Percentiles rank a stretch among this genome's conserved stretches.
Conservation (phyloP, 2,888 invertebrate species). For the Caenorhabditis sp. region DNA sequence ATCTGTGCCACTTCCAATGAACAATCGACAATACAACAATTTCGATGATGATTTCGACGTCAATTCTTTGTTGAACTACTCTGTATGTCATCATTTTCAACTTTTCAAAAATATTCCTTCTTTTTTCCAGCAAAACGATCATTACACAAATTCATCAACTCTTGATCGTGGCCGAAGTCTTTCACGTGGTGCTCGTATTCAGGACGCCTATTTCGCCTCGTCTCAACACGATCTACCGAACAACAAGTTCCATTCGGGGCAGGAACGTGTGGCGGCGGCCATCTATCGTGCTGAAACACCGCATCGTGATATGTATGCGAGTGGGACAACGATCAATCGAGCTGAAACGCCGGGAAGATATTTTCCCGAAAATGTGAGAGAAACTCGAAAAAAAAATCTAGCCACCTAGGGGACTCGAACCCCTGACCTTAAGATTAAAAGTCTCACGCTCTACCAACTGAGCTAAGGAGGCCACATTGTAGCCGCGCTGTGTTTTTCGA, state of each 20-base stretch:
- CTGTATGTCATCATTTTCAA: slow-evolving; percentile 7
- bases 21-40: slow-evolving; percentile 10
- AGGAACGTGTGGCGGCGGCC: slow-evolving; percentile 59
- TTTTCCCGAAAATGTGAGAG: slow-evolving; percentile 47
- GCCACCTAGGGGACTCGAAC: slow-evolving; percentile 49
- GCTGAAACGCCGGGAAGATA: slow-evolving; percentile 52
- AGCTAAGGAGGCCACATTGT: slow-evolving; percentile 45
- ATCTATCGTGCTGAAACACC: slow-evolving; percentile 60
- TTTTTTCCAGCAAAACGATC: slow-evolving; percentile 10
- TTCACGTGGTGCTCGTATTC: slow-evolving; percentile 35
- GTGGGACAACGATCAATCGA: slow-evolving; percentile 43
- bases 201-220: slow-evolving; percentile 38
- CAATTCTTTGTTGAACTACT: slow-evolving; percentile 29
- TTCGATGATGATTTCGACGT: slow-evolving; percentile 40
- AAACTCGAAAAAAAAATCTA: background rate
- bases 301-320: slow-evolving; percentile 47
- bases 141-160: slow-evolving; percentile 9
- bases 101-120: background rate
- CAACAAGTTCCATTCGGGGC: slow-evolving; percentile 40
- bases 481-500: background rate
- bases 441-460: slow-evolving; percentile 66
- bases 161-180: slow-evolving; percentile 33
- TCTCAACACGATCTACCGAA: slow-evolving; percentile 31
- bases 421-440: slow-evolving; percentile 55
- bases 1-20: slow-evolving; percentile 32